These are phyloP conservation scores for Biston betularia DNA, from an alignment of 2,888 invertebrate genomes.

Conservation along the genomic window DNA sequence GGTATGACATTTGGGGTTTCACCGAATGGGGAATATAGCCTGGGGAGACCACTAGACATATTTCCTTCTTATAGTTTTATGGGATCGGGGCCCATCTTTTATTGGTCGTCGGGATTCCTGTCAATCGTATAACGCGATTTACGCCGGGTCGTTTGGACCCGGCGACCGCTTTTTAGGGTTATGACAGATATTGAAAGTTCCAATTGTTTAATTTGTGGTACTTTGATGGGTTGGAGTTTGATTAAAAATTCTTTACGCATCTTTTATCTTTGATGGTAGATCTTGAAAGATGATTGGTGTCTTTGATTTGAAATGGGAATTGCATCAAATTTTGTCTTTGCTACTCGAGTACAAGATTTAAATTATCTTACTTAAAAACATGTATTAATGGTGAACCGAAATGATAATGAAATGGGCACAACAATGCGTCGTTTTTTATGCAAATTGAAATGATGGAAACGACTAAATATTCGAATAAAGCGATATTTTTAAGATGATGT, in stretches of 20 bases:
- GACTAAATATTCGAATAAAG: constrained; percentile 43
- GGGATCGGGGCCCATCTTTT: constrained; percentile 79
- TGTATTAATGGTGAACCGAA: not conserved
- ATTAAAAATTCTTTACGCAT: constrained; percentile 54
- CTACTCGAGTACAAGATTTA: not conserved
- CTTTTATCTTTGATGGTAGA: constrained; percentile 4
- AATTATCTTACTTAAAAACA: not conserved
- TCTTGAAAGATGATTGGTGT: constrained; percentile 9
- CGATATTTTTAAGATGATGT: constrained; percentile 53
- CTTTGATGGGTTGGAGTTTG: constrained; percentile 56
- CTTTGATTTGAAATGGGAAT: not conserved
- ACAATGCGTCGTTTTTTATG: constrained; percentile 46
- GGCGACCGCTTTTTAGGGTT: constrained; percentile 54
- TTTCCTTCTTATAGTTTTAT: constrained; percentile 84
- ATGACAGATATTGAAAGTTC: constrained; percentile 64
- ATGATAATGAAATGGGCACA: constrained; percentile 32
- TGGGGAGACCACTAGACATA: constrained; percentile 65
- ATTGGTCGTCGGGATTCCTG: constrained; percentile 80
- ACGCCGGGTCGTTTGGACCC: constrained; percentile 61
- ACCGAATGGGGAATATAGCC: constrained; percentile 74
- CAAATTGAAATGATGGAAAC: constrained; percentile 55
- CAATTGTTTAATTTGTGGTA: constrained; percentile 65
- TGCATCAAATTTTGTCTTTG: not conserved
- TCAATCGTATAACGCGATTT: constrained; percentile 74
- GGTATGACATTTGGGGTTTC: constrained; percentile 83